These are phyloP conservation scores for Streblospio benedicti DNA, from an alignment of 1,140 invertebrate genomes.

Conservation along the genomic window DNA sequence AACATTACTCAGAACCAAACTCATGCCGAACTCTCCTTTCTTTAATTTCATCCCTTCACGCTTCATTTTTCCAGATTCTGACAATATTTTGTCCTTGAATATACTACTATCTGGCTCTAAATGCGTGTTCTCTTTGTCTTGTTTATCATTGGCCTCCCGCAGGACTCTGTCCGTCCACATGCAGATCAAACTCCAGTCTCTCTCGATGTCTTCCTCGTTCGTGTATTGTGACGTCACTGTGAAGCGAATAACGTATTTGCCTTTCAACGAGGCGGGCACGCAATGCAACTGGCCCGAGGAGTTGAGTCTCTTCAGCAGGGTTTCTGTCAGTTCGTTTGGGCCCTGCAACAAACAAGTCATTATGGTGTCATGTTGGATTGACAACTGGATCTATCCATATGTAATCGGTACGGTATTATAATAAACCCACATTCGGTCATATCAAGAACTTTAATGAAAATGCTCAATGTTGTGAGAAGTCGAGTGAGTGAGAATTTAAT, in stretches of 20 bases:
- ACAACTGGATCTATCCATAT: neutral
- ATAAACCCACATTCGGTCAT: neutral
- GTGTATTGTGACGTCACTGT: constrained; percentile 86
- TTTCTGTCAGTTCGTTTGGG: constrained; percentile 42
- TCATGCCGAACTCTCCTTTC: constrained; percentile 71
- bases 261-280: constrained; percentile 48
- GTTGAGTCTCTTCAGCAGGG: constrained; percentile 42
- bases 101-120: constrained; percentile 12
- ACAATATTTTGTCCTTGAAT: neutral
- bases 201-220: constrained; percentile 72
- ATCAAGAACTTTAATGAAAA: neutral
- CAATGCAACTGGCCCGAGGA: constrained; percentile 42
- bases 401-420: no score
- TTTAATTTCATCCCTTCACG: constrained; percentile 18
- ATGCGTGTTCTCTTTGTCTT: constrained; percentile 21
- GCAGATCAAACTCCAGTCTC: constrained; percentile 83
- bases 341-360: constrained; percentile 30
- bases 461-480: neutral
- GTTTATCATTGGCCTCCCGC: constrained; percentile 20
- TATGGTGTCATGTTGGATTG: neutral
- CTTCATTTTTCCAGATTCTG: constrained; percentile 1
- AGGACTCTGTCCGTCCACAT: constrained; percentile 64
- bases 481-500: constrained; percentile 3
- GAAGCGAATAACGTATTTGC: constrained; percentile 83
- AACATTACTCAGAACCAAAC: constrained; percentile 77